phyloP scores from a whole-genome alignment of 2,888 invertebrate species.

The Dascillus cervinus region DNA sequence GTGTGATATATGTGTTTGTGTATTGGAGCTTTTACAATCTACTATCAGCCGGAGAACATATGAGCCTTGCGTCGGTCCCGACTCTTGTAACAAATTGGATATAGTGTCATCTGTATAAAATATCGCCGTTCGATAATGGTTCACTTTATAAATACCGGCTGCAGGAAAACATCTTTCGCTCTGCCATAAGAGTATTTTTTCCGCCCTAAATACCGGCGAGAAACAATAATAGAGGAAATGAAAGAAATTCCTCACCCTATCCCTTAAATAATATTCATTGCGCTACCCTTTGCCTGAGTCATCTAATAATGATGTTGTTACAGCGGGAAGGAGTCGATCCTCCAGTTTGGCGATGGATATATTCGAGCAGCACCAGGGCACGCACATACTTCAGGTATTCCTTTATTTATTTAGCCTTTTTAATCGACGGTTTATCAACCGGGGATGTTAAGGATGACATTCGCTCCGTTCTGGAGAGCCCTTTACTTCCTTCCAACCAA shows the following conservation, averaged over 20 bases:
- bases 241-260: too few relatives aligned
- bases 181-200: neutral
- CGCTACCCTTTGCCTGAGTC: conserved; percentile 25
- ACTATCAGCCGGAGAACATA: too few relatives aligned
- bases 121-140: too few relatives aligned
- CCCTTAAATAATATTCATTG: conserved; percentile 19
- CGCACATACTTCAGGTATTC: conserved; percentile 89
- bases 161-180: neutral
- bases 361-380: conserved; percentile 95
- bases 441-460: conserved; percentile 3
- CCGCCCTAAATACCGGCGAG: neutral
- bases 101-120: too few relatives aligned
- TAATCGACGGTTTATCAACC: neutral
- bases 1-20: conserved; percentile 18
- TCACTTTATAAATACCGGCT: too few relatives aligned
- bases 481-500: conserved; percentile 37
- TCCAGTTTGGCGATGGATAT: conserved; percentile 75
- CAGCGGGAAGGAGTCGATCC: conserved; percentile 65
- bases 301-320: conserved; percentile 40
- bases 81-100: too few relatives aligned
- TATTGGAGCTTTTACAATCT: conserved; percentile 17
- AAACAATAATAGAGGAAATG: too few relatives aligned
- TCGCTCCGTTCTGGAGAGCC: conserved; percentile 28
- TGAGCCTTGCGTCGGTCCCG: too few relatives aligned
- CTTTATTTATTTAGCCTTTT: neutral